Conservation (phyloP, 1,140 invertebrate genomes). For the Eriocheir sinensis region DNA sequence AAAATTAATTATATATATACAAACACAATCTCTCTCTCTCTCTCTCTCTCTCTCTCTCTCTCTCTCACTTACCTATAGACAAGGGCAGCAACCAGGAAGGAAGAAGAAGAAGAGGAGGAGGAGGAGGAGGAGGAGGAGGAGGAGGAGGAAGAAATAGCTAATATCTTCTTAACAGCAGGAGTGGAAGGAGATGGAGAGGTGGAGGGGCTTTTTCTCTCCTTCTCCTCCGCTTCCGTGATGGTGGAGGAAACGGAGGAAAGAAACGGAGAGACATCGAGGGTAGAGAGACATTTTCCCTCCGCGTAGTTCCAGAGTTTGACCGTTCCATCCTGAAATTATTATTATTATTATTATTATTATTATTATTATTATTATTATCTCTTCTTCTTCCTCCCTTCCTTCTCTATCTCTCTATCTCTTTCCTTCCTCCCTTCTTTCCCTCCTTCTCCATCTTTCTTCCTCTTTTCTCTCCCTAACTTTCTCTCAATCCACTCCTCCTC, state of each 20-base stretch:
- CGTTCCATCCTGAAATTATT: constrained; percentile 78
- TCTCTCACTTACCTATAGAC: background rate
- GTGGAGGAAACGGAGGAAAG: background rate
- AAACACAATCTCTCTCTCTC: background rate
- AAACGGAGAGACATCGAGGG: background rate
- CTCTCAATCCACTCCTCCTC: no score
- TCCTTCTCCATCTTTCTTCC: no score
- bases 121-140: background rate
- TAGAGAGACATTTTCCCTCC: constrained; percentile 50
- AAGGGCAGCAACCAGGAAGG: background rate
- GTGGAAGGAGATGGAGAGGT: background rate
- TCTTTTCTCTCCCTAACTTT: no score
- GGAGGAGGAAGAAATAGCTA: no score
- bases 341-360: no score
- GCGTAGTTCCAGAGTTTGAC: constrained; percentile 75
- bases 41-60: background rate
- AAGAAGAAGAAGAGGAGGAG: background rate
- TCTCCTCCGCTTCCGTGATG: background rate
- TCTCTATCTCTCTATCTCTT: constrained; percentile 83
- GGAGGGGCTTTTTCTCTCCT: background rate
- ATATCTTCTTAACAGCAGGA: no score
- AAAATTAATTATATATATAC: background rate
- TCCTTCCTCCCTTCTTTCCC: constrained; percentile 82
- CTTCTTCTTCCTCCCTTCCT: background rate
- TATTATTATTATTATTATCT: no score